Conservation (phyloP, 2,888 invertebrate species). For the Acanthosepion pharaonis region DNA sequence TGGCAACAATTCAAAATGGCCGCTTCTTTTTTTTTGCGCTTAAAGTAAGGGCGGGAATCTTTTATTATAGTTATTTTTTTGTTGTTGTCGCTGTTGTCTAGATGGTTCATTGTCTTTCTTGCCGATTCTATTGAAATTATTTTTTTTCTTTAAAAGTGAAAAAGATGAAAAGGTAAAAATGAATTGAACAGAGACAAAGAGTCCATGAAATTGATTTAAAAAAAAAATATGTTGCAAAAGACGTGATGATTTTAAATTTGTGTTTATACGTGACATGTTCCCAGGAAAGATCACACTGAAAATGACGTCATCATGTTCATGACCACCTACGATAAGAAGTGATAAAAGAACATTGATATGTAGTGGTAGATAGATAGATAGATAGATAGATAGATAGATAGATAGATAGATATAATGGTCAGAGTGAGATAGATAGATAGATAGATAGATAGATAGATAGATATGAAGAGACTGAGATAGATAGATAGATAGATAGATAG, state of each 20-base stretch:
- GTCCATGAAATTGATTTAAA: too few species aligned
- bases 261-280: neutral
- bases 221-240: neutral
- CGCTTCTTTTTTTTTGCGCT: neutral
- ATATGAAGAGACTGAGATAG: too few species aligned
- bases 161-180: neutral
- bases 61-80: neutral
- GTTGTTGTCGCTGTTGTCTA: neutral
- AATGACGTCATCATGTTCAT: neutral
- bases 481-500: too few species aligned
- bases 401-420: too few species aligned
- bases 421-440: too few species aligned
- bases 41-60: neutral
- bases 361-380: too few species aligned
- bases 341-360: too few species aligned
- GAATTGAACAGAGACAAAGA: too few species aligned
- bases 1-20: too few species aligned
- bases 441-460: too few species aligned
- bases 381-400: too few species aligned
- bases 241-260: neutral
- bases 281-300: neutral
- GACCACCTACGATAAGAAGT: too few species aligned
- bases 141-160: conserved; percentile 33
- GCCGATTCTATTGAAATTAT: neutral
- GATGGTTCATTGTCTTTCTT: neutral